phyloP scores from a whole-genome alignment of 2,797 vertebrate genomes.

The Danio kyathit region DNA sequence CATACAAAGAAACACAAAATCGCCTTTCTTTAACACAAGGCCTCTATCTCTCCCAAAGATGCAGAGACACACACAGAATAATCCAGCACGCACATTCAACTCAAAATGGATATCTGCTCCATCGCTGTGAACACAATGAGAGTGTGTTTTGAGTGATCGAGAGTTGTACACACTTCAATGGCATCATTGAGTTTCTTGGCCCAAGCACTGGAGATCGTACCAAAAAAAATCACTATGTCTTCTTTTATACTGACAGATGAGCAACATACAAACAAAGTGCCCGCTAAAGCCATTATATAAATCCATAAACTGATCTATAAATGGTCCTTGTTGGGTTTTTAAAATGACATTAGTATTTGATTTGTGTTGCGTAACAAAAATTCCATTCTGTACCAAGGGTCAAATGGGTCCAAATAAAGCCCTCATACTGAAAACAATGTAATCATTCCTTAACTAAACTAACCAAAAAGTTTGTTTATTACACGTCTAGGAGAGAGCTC shows the following conservation, averaged over 20 bases:
- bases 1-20: constrained; percentile 39
- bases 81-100: background rate
- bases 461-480: constrained; percentile 16
- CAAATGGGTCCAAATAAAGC: background rate
- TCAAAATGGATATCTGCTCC: background rate
- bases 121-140: constrained; percentile 55
- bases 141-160: constrained; percentile 17
- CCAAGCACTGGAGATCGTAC: constrained; percentile 42
- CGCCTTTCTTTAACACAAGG: constrained; percentile 20
- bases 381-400: background rate
- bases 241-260: constrained; percentile 24
- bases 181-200: constrained; percentile 69
- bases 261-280: constrained; percentile 1
- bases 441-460: constrained; percentile 1
- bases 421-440: constrained; percentile 6
- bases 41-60: background rate
- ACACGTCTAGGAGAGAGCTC: background rate
- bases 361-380: constrained; percentile 25
- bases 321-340: constrained; percentile 3
- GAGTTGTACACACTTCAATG: constrained; percentile 63
- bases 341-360: constrained; percentile 21
- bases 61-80: constrained; percentile 11
- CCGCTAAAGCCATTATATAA: constrained; percentile 17
- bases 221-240: constrained; percentile 21
- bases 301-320: constrained; percentile 25